Conservation (phyloP, 37 sponge, comb jelly and placozoan genomes). For the Agelas oroides region DNA sequence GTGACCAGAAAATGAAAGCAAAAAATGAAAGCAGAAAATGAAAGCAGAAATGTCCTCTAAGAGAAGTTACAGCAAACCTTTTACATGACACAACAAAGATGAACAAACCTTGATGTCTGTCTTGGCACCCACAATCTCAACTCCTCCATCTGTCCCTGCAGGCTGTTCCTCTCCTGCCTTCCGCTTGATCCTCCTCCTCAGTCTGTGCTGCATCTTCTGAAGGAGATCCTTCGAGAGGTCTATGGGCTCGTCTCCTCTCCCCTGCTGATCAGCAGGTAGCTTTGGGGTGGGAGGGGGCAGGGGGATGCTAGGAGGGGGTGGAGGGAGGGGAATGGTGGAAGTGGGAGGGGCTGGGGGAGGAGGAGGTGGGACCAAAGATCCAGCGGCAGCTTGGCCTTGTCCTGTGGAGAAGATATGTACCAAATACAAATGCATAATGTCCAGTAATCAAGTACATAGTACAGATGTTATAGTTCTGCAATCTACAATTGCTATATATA, state of each 20-base stretch:
- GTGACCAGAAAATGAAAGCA: no score
- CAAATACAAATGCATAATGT: no score
- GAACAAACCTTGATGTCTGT: slow-evolving; percentile 35
- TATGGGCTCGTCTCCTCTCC: neutral
- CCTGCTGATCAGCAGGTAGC: neutral
- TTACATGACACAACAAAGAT: neutral
- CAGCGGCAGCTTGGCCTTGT: neutral
- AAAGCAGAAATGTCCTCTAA: neutral
- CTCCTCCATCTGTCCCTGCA: slow-evolving; percentile 1
- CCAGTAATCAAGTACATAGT: no score
- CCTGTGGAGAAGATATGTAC: no score
- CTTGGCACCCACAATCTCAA: neutral
- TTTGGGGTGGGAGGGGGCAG: neutral
- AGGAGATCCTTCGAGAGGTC: slow-evolving; percentile 37
- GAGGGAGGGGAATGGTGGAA: neutral
- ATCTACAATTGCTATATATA: no score
- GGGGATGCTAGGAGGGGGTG: neutral
- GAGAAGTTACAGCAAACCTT: slow-evolving; percentile 15
- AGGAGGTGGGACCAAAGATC: neutral
- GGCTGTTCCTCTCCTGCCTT: neutral
- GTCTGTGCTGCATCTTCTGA: slow-evolving; percentile 63
- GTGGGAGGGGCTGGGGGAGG: slow-evolving; percentile 18
- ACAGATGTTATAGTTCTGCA: no score
- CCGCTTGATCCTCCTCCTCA: slow-evolving; percentile 65
- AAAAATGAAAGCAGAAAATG: no score